Percentiles rank a stretch among this genome's conserved stretches.
Evolutionary conservation across 2,113 vertebrate genomes (phyloP).

Genomic region (Seriola dumerili): DNA sequence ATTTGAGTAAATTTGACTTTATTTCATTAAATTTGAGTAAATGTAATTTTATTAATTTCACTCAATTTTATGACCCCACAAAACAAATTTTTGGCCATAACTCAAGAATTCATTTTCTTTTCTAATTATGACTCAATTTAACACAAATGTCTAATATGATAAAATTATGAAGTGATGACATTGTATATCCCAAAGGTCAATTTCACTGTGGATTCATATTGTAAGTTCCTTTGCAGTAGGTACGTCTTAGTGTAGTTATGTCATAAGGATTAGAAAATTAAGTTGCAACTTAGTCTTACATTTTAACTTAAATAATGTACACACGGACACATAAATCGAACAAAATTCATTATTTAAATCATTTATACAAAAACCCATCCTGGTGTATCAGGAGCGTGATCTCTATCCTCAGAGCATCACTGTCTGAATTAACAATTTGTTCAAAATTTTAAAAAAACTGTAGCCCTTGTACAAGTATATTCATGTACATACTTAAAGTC

Average conservation of each 20-base stretch:
- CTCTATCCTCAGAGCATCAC: slow-evolving; percentile 54
- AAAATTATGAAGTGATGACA: neutral
- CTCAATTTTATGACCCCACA: no score
- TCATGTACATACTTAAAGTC: slow-evolving; percentile 80
- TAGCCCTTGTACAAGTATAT: slow-evolving; percentile 86
- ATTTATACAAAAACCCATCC: slow-evolving; percentile 75
- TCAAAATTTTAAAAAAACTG: slow-evolving; percentile 78
- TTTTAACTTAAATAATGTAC: no score
- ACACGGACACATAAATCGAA: slow-evolving; percentile 41
- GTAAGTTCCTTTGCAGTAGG: no score
- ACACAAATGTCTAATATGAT: neutral
- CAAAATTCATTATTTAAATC: slow-evolving; percentile 65
- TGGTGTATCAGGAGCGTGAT: slow-evolving; percentile 46
- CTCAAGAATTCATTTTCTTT: no score
- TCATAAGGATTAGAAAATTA: no score
- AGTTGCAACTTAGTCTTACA: no score
- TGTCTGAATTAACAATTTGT: slow-evolving; percentile 68
- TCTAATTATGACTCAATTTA: neutral
- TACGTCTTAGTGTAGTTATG: no score
- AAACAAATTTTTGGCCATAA: no score
- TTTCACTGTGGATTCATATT: neutral
- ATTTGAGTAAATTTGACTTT: no score
- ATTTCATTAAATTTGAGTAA: no score
- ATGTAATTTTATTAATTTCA: no score
- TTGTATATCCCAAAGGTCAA: neutral